A percentile compares a stretch with the other conserved stretches of the same genome.
Conservation (phyloP, 1,140 invertebrate species). For the Chironomus tepperi region DNA sequence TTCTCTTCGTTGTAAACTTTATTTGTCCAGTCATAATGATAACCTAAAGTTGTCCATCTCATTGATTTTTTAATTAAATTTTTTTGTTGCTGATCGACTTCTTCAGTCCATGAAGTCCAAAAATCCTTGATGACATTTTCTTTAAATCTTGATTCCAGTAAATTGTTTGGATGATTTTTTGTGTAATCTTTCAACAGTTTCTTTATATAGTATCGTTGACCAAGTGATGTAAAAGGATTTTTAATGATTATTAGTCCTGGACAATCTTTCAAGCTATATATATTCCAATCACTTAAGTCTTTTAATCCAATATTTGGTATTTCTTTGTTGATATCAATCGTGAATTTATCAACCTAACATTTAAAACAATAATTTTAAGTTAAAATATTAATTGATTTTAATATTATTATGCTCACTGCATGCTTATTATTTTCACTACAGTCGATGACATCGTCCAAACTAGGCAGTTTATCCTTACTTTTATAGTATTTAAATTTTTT, state of each 20-base stretch:
- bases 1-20: slow-evolving; percentile 69
- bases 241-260: slow-evolving; percentile 67
- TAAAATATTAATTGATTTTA: no score
- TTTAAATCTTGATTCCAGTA: slow-evolving; percentile 45
- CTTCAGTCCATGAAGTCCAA: slow-evolving; percentile 42
- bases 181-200: slow-evolving; percentile 71
- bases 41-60: slow-evolving; percentile 86
- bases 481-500: slow-evolving; percentile 19
- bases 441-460: neutral
- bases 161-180: slow-evolving; percentile 62
- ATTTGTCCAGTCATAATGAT: slow-evolving; percentile 93
- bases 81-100: slow-evolving; percentile 34
- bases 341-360: neutral
- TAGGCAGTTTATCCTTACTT: neutral
- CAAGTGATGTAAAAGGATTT: slow-evolving; percentile 70
- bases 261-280: slow-evolving; percentile 46
- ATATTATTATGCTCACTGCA: neutral
- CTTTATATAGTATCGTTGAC: slow-evolving; percentile 74
- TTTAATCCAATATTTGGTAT: slow-evolving; percentile 41
- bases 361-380: no score
- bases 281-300: slow-evolving; percentile 45
- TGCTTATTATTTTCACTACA: neutral
- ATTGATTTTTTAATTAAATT: slow-evolving; percentile 52
- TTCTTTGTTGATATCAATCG: neutral
- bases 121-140: slow-evolving; percentile 30